These are phyloP conservation scores for Ursus arctos DNA, from an alignment of 2,113 vertebrate genomes.

Conservation along the genomic window DNA sequence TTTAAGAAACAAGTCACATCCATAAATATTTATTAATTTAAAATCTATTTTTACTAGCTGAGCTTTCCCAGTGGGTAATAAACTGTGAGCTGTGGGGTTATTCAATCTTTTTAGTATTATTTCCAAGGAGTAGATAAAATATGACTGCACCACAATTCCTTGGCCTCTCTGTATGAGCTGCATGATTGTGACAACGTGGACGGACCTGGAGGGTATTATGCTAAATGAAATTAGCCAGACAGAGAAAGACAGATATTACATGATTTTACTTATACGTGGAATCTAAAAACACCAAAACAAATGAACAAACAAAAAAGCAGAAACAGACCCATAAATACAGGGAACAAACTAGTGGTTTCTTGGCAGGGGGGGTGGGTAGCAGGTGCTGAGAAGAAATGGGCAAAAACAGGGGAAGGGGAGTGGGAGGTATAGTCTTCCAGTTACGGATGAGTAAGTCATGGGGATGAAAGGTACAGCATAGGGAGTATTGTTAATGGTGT, in stretches of 20 bases:
- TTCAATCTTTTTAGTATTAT: neutral
- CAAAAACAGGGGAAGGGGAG: neutral
- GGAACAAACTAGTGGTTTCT: neutral
- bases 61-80: neutral
- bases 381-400: neutral
- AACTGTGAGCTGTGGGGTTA: neutral
- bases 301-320: neutral
- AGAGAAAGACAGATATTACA: neutral
- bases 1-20: conserved; percentile 44
- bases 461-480: neutral
- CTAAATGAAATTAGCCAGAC: neutral
- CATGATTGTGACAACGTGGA: neutral
- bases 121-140: neutral
- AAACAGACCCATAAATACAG: neutral
- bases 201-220: neutral
- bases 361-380: neutral
- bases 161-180: neutral
- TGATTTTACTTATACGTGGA: neutral
- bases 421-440: neutral
- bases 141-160: neutral
- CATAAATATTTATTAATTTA: conserved; percentile 32
- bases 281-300: neutral
- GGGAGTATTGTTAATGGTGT: neutral
- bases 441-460: neutral
- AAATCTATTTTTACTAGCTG: neutral